A percentile compares a stretch with the other conserved stretches of the same genome.
phyloP scores from a whole-genome alignment of 2,888 invertebrate species.

The Agrochola lychnidis region DNA sequence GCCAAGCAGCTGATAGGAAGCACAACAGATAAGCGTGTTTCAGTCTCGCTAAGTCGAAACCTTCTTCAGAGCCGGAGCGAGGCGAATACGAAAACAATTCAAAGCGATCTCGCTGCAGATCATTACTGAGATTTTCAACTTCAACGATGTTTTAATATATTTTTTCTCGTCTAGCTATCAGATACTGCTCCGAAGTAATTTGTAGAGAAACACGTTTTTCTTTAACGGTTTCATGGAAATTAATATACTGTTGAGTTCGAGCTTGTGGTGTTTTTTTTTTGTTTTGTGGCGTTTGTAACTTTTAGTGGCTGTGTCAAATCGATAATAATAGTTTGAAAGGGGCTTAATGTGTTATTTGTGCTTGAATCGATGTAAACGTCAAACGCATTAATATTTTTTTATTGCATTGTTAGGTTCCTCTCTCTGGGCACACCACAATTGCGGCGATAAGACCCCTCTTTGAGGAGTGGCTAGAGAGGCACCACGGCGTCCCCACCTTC shows the following conservation, averaged over 20 bases:
- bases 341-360: neutral
- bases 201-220: slow-evolving; percentile 74
- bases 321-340: neutral
- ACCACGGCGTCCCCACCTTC: too few relatives aligned
- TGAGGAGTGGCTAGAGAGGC: too few relatives aligned
- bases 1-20: slow-evolving; percentile 33
- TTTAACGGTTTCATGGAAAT: slow-evolving; percentile 74
- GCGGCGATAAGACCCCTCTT: too few relatives aligned
- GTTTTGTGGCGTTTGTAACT: slow-evolving; percentile 15
- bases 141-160: slow-evolving; percentile 75
- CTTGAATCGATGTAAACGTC: neutral
- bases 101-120: slow-evolving; percentile 79
- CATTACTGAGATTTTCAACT: slow-evolving; percentile 82
- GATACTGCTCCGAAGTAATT: slow-evolving; percentile 74
- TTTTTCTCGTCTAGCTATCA: slow-evolving; percentile 76
- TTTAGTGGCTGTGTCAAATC: neutral
- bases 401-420: too few relatives aligned
- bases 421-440: too few relatives aligned
- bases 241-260: slow-evolving; percentile 68
- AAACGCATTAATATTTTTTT: neutral
- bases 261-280: slow-evolving; percentile 44
- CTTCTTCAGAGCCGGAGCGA: slow-evolving; percentile 14
- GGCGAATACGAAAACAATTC: slow-evolving; percentile 83
- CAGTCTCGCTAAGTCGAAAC: slow-evolving; percentile 46
- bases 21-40: slow-evolving; percentile 49